Base-by-base conservation (phyloP, 2,888 invertebrate species). In the Eristalis intricaria region DNA sequence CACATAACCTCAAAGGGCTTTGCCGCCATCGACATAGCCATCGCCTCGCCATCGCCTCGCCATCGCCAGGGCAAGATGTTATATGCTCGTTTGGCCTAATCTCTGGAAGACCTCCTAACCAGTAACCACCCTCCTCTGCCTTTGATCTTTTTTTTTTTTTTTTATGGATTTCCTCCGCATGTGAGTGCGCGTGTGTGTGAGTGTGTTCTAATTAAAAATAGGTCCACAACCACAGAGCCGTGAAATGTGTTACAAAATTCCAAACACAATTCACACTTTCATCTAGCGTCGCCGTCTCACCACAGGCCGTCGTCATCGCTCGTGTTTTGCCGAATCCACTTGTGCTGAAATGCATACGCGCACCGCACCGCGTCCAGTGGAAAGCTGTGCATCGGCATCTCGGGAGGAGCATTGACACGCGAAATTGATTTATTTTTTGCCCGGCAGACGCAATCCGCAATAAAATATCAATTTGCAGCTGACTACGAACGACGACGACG, bases 191-290 rank as follows among this genome's bases (percentile, higher is more conserved):
- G 32, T 56, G 56, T 61, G 65, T 61, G 32, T 64, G 43, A 70
- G 56, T 65, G 69, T 84, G 75, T 43, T 75, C 64, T 71, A 85
- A 85, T 86, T 86, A 81, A 82, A 86, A 86, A 86, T 82, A 81
- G 77, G 73, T 84, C 76, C 68, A 76, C 80, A 56, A 10, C 8
- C 32, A 32, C 32, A 4, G 29, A 43, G 7, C 58, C 26, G 40
- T 61, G 40, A 73, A 73, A 76, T 65, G 58, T 61, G 66, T 66
- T 64, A 69, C 77, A 74, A 74, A 73, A 60, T 69, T 40, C 35
- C 68, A 77, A 76, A 74, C 58, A 70, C 32, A 32, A 35, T 65
- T 22, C 38, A 65, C 23, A 26, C 70, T 82, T 82, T 82, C 75
- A 68, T 81, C 70, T 82, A 2, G n/a, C 26, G 65, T 68, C 40